These are phyloP conservation scores for Holacanthella duospinosa DNA, from an alignment of 2,888 invertebrate species.

Conservation along the genomic window DNA sequence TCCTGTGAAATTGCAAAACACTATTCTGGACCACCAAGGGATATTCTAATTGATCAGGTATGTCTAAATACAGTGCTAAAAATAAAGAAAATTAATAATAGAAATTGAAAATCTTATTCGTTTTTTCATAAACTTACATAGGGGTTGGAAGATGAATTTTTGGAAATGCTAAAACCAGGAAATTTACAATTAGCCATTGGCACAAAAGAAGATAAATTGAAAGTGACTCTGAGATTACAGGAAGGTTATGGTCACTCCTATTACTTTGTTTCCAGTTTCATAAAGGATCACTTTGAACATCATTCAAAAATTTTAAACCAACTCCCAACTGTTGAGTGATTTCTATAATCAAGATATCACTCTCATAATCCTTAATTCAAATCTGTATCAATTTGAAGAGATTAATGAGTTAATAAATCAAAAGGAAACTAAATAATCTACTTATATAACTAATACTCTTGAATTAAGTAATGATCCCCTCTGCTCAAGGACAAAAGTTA, in stretches of 20 bases:
- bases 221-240: constrained; percentile 40
- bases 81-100: no score
- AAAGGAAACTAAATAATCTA: no score
- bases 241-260: constrained; percentile 93
- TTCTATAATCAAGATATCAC: background rate
- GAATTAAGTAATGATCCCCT: no score
- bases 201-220: constrained; percentile 15
- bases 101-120: background rate
- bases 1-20: constrained; percentile 67
- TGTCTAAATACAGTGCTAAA: no score
- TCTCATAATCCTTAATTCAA: background rate
- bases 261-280: constrained; percentile 80
- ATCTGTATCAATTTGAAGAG: background rate
- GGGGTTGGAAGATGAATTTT: constrained; percentile 74
- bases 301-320: constrained; percentile 50
- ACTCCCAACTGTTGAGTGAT: background rate
- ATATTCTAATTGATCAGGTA: constrained; percentile 83
- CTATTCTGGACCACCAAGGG: constrained; percentile 72
- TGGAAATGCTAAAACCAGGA: constrained; percentile 71
- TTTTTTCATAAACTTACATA: constrained; percentile 40
- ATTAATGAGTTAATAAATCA: no score
- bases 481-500: no score
- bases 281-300: constrained; percentile 83
- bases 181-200: constrained; percentile 57
- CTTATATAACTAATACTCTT: no score